Conservation (phyloP, 2,888 invertebrate species). For the Epinotia nisella region DNA sequence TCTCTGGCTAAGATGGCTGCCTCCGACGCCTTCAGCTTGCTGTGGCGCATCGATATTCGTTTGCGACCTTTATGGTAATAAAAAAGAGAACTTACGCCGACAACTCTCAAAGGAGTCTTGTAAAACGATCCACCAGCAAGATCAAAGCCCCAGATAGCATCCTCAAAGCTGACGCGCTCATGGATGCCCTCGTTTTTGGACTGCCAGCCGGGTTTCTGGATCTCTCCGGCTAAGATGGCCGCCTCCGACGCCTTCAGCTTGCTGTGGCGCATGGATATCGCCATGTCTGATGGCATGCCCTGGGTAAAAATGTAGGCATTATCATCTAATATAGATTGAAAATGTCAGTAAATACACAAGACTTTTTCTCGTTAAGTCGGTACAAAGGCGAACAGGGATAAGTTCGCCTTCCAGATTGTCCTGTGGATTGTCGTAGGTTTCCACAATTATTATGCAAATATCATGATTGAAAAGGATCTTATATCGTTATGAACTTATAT, state of each 20-base stretch:
- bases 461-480: no score
- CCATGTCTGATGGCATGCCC: slow-evolving; percentile 54
- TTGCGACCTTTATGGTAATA: no score
- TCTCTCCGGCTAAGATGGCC: slow-evolving; percentile 67
- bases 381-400: no score
- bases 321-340: no score
- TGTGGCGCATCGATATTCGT: slow-evolving; percentile 44
- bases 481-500: no score
- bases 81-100: slow-evolving; percentile 59
- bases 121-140: slow-evolving; percentile 74
- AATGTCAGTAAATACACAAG: no score
- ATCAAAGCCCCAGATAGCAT: slow-evolving; percentile 76
- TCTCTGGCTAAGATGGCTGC: slow-evolving; percentile 67
- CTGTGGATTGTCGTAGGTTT: no score
- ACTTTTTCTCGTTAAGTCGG: no score
- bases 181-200: slow-evolving; percentile 76
- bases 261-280: slow-evolving; percentile 66
- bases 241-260: slow-evolving; percentile 68
- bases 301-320: slow-evolving; percentile 16
- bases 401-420: no score
- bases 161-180: slow-evolving; percentile 76
- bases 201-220: slow-evolving; percentile 71
- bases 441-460: no score
- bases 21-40: neutral
- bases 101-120: slow-evolving; percentile 71